Conservation (phyloP, 2,888 invertebrate genomes). For the Spodoptera exigua region DNA sequence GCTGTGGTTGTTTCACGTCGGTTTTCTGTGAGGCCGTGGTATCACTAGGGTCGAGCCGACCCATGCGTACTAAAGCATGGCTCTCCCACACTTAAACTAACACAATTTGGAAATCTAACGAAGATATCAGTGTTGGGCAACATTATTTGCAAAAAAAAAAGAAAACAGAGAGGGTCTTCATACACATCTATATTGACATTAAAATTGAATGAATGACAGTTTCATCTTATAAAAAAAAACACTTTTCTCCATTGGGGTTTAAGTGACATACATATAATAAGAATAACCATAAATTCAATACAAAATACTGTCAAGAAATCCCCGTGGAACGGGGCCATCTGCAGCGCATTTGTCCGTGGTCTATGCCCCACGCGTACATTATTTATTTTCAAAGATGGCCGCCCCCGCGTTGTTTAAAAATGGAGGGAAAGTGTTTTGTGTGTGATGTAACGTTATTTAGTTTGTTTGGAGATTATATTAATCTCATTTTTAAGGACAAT, state of each 20-base stretch:
- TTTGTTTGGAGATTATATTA: background rate
- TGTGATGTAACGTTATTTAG: constrained; percentile 6
- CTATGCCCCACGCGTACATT: constrained; percentile 63
- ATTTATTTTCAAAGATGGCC: constrained; percentile 70
- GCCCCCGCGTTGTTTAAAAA: constrained; percentile 64
- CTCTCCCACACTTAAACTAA: too few relatives aligned
- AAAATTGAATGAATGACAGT: constrained; percentile 3
- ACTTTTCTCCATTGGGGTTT: constrained; percentile 29
- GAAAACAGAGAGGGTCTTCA: too few relatives aligned
- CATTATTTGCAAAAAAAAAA: too few relatives aligned
- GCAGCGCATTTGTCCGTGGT: constrained; percentile 70
- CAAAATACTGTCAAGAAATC: constrained; percentile 60
- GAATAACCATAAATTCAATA: constrained; percentile 27
- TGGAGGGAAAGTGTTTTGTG: constrained; percentile 62
- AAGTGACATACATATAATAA: constrained; percentile 35
- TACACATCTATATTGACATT: background rate
- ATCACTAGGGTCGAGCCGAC: too few relatives aligned
- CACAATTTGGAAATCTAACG: too few relatives aligned
- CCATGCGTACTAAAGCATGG: too few relatives aligned
- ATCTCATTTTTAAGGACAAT: too few relatives aligned
- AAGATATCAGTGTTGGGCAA: too few relatives aligned
- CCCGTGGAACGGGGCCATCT: constrained; percentile 76
- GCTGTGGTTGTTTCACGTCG: too few relatives aligned
- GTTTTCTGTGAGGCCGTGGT: too few relatives aligned
- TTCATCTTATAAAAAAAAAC: constrained; percentile 24